Base-by-base conservation (phyloP, 2,888 invertebrate species). In the Cactoblastis cactorum region DNA sequence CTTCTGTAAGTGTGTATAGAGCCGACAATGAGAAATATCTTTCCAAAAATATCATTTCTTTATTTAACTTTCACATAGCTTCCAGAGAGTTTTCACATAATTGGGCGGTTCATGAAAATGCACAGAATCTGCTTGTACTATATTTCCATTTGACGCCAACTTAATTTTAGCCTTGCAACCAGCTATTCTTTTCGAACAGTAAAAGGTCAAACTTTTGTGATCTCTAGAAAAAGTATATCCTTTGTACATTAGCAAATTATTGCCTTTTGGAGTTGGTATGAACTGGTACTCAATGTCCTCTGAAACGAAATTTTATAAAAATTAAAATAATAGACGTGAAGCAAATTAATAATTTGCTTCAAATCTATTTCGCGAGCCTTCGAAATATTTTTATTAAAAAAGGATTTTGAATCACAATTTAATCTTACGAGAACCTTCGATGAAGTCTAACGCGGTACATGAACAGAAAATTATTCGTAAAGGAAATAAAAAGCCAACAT, bases 201-300 rank as follows among this genome's bases (percentile, higher is more conserved):
- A 69, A 47, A 63, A 67, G 0, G 65, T 66, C 28, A 62, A 67
- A 2, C 72, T 67, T 35, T 64, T 62, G 45, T 68, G 70, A 39
- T 72, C 71, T 47, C 68, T 71, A 0, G 74, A 69, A 18, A 55
- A 69, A 3, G 66, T 67, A 34, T 58, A 67, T 0, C 66, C 57
- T 15, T 67, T 61, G 17, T 63, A 53, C 62, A 67, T 61, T 1
- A 69, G 32, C 28, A 78, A 53, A 8, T 56, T 60, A 34, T 64
- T 68, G 4, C 74, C 73, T 9, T 65, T 58, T 5, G 56, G 49
- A 0, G 67, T 67, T 45, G 59, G 53, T 17, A 67, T 62, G 5
- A 49, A 49, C 9, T 49, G n/a, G 19, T 49, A 39, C n/a, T 8
- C 18, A 17, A 17, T 28, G 8, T 17, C 22, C 1, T 17, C 39